Conservation (phyloP, 2,113 vertebrate genomes). For the Tapirus terrestris region DNA sequence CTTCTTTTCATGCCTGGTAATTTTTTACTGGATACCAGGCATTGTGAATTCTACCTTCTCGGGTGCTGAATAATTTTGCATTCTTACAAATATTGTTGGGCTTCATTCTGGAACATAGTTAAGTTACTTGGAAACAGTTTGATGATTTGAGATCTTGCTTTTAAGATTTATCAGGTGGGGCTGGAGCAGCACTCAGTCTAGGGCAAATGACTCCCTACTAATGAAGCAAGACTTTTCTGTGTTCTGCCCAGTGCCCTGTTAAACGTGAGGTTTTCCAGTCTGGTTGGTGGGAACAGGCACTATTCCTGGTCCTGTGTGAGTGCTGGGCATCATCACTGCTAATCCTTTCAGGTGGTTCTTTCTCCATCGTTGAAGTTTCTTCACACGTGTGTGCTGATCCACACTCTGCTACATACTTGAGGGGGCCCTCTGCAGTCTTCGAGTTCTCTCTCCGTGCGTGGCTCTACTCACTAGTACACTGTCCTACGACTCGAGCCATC, state of each 20-base stretch:
- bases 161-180: slow-evolving; percentile 1
- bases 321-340: background rate
- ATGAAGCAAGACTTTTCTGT: background rate
- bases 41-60: background rate
- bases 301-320: background rate
- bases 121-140: background rate
- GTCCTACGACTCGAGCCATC: background rate
- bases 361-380: background rate
- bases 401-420: background rate
- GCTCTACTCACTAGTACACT: background rate
- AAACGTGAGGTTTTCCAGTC: background rate
- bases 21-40: background rate
- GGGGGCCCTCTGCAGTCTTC: background rate
- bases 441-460: background rate
- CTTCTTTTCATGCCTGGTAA: background rate
- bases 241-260: background rate
- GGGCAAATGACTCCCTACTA: background rate
- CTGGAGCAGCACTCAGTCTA: background rate
- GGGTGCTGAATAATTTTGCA: background rate
- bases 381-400: background rate
- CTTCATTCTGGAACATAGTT: background rate
- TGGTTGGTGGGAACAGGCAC: background rate
- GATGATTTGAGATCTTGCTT: background rate
- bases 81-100: background rate
- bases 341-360: background rate